A percentile compares a stretch with the other conserved stretches of the same genome.
These are phyloP conservation scores for Tragulus kanchil DNA, from an alignment of 2,113 vertebrate genomes.

Conservation along the genomic window DNA sequence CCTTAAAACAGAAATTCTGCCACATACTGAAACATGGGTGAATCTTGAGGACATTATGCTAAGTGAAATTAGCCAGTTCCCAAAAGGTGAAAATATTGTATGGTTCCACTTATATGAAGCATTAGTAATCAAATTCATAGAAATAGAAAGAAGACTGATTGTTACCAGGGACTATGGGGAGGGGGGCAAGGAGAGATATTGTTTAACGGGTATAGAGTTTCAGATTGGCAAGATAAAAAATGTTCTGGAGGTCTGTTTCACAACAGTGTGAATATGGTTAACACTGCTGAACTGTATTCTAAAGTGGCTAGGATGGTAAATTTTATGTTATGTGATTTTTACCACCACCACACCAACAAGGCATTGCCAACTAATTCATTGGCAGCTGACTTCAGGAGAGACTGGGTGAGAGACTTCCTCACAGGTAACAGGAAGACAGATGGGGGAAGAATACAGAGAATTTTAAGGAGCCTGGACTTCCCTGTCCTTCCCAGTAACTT, in stretches of 20 bases:
- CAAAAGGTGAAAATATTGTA: neutral
- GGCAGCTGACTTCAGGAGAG: neutral
- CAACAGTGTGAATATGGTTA: neutral
- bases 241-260: neutral
- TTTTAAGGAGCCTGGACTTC: neutral
- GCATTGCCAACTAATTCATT: neutral
- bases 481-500: neutral
- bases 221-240: neutral
- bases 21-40: neutral
- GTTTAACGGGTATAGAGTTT: neutral
- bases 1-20: neutral
- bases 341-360: neutral
- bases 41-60: neutral
- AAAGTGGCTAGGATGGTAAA: neutral
- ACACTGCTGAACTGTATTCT: neutral
- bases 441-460: neutral
- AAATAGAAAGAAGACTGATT: neutral
- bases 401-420: neutral
- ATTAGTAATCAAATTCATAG: neutral
- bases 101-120: neutral
- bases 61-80: slow-evolving; percentile 2
- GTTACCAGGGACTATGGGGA: neutral
- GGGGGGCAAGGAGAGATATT: neutral
- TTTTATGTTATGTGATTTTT: neutral
- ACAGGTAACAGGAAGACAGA: neutral